Conservation (phyloP, 2,888 invertebrate genomes). For the Andrena bicolor region DNA sequence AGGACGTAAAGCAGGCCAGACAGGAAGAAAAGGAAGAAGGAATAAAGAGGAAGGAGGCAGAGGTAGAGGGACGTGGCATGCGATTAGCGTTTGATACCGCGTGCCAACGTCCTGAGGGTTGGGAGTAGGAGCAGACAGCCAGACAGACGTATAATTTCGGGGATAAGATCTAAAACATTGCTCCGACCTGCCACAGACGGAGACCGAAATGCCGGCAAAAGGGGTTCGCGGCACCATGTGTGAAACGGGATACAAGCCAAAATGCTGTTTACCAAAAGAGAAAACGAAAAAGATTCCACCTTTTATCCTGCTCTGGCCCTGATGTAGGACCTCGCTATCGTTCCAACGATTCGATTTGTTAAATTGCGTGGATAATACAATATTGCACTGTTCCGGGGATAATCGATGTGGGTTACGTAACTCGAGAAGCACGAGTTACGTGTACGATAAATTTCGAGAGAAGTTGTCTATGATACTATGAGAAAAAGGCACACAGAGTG, state of each 20-base stretch:
- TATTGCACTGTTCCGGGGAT: neutral
- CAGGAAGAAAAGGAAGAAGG: slow-evolving; percentile 59
- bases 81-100: slow-evolving; percentile 78
- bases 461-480: no score
- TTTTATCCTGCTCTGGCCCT: slow-evolving; percentile 52
- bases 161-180: slow-evolving; percentile 84
- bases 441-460: no score
- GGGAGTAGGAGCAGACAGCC: slow-evolving; percentile 79
- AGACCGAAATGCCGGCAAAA: slow-evolving; percentile 77
- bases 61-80: slow-evolving; percentile 66
- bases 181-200: slow-evolving; percentile 81
- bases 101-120: slow-evolving; percentile 76
- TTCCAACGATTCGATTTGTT: slow-evolving; percentile 13
- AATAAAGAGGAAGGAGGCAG: slow-evolving; percentile 52
- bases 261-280: slow-evolving; percentile 55
- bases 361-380: slow-evolving; percentile 17
- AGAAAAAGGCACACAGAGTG: no score
- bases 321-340: slow-evolving; percentile 11
- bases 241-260: slow-evolving; percentile 76
- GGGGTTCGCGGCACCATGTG: slow-evolving; percentile 78
- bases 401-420: neutral
- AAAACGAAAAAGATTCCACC: slow-evolving; percentile 54
- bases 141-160: slow-evolving; percentile 84
- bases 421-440: no score
- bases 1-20: slow-evolving; percentile 68